Base-by-base conservation (phyloP, 2,888 invertebrate species). In the Dasysyrphus tricinctus region DNA sequence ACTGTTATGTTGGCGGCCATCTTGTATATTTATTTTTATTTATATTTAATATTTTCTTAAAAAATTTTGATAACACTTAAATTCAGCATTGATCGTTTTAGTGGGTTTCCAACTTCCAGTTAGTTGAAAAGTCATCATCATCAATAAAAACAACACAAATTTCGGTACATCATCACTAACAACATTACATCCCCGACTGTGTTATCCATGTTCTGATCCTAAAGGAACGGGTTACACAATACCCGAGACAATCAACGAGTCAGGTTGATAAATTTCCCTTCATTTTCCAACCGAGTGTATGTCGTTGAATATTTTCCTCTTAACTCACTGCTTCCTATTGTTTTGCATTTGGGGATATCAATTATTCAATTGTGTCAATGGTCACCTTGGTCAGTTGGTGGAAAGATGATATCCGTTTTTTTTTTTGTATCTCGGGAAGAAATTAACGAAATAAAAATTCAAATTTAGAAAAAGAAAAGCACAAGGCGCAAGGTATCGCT, bases 331-430 rank as follows among this genome's bases (percentile, higher is more conserved):
- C 29, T 39, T 67, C 51, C 54, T 29, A 69, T 69, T 69, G 69
- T 69, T 54, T 69, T 69, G 59, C 29, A 51, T 34, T 51, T 70
- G 51, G 16, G 47, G 19, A 74, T 54, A 59, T 73, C 77, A 82
- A 82, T 80, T 74, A 69, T 78, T 75, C 72, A 81, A 81, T 81
- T 81, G 75, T 86, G 81, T 81, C 86, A 81, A 75, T 78, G 74
- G 74, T 81, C 78, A 74, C 77, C 73, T 49, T 6, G 65, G 65
- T 47, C 65, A 65, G 65, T 65, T 19, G 63, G 70, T 81, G 81
- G 86, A 79, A 86, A 86, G 86, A 86, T 81, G 78, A 81, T 86
- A 81, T 86, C 81, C 74, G 74, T 51, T 54, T 57, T 47, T 32
- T 47, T 12, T 24, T 24, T 24, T 24, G 3, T 49, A 7, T 72